Percentiles rank a stretch among this genome's conserved stretches.
phyloP scores from a whole-genome alignment of 2,888 invertebrate species.

The Aphrophora alni region DNA sequence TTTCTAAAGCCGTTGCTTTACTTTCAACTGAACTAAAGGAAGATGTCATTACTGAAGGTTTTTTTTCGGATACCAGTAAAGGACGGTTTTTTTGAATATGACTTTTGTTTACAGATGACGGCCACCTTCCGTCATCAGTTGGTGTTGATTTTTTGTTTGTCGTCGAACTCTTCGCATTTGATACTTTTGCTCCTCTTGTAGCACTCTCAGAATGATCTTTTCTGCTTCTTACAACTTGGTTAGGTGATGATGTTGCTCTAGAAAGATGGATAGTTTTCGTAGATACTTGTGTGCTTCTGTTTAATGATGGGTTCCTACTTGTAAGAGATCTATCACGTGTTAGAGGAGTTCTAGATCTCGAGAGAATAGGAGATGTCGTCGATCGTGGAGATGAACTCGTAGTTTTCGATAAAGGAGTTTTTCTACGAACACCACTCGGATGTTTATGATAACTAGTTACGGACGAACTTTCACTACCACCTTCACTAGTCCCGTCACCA shows the following conservation, averaged over 20 bases:
- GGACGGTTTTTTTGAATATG: slow-evolving; percentile 38
- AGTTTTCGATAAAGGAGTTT: slow-evolving; percentile 62
- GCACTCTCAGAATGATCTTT: slow-evolving; percentile 25
- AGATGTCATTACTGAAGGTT: slow-evolving; percentile 42
- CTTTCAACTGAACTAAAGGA: slow-evolving; percentile 52
- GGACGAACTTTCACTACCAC: slow-evolving; percentile 74
- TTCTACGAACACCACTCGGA: slow-evolving; percentile 54
- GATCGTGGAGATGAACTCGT: slow-evolving; percentile 61
- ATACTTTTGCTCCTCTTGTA: slow-evolving; percentile 18
- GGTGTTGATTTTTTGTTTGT: slow-evolving; percentile 21
- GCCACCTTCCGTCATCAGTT: slow-evolving; percentile 74
- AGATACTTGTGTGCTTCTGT: slow-evolving; percentile 3
- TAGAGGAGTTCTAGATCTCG: slow-evolving; percentile 36
- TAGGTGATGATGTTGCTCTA: slow-evolving; percentile 16
- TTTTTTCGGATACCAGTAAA: slow-evolving; percentile 31
- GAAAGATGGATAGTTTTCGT: slow-evolving; percentile 31
- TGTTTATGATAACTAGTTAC: slow-evolving; percentile 35
- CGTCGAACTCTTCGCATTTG: slow-evolving; percentile 7
- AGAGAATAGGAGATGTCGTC: slow-evolving; percentile 35
- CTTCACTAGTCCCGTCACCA: slow-evolving; percentile 68
- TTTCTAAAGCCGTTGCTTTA: slow-evolving; percentile 66
- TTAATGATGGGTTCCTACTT: slow-evolving; percentile 19
- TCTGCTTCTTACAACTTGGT: slow-evolving; percentile 10
- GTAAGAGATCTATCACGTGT: slow-evolving; percentile 41
- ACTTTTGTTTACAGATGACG: slow-evolving; percentile 57